Percentiles rank a stretch among this genome's conserved stretches.
Conservation (phyloP, 2,888 invertebrate species). For the Xiphydria camelus region DNA sequence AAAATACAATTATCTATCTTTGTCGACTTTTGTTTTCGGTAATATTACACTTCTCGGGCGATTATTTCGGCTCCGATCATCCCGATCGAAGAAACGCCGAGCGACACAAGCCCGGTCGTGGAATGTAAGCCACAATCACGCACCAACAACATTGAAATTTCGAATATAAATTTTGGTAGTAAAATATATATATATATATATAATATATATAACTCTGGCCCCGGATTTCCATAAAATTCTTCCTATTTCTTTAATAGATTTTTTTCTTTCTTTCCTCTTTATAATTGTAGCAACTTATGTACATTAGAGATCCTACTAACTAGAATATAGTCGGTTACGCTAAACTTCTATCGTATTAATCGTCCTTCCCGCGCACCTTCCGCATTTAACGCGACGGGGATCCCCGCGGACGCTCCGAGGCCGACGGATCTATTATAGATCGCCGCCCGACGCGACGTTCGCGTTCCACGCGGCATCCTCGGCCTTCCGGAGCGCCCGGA, state of each 20-base stretch:
- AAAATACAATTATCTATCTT: conserved; percentile 42
- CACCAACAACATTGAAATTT: conserved; percentile 55
- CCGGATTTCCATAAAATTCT: conserved; percentile 49
- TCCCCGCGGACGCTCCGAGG: too few species aligned
- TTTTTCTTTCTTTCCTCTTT: conserved; percentile 9
- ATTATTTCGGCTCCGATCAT: conserved; percentile 10
- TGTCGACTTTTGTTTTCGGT: too few species aligned
- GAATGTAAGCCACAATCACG: conserved; percentile 55
- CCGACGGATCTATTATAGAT: too few species aligned
- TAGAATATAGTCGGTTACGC: conserved; percentile 32
- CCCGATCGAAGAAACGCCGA: conserved; percentile 1
- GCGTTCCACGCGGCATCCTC: too few species aligned
- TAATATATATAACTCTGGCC: conserved; percentile 47
- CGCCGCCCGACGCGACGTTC: too few species aligned
- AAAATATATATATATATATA: conserved; percentile 51
- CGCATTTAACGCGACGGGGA: too few species aligned
- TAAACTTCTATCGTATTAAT: conserved; percentile 7
- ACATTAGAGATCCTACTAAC: conserved; percentile 30
- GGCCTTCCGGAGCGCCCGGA: too few species aligned
- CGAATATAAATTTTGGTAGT: conserved; percentile 57
- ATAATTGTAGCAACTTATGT: conserved; percentile 29
- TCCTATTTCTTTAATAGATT: conserved; percentile 23
- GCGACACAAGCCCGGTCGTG: conserved; percentile 36
- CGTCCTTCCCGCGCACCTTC: conserved; percentile 2
- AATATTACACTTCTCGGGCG: conserved; percentile 16